A percentile compares a stretch with the other conserved stretches of the same genome.
Conservation (phyloP, 2,113 vertebrate genomes). For the Thalassoma bifasciatum region DNA sequence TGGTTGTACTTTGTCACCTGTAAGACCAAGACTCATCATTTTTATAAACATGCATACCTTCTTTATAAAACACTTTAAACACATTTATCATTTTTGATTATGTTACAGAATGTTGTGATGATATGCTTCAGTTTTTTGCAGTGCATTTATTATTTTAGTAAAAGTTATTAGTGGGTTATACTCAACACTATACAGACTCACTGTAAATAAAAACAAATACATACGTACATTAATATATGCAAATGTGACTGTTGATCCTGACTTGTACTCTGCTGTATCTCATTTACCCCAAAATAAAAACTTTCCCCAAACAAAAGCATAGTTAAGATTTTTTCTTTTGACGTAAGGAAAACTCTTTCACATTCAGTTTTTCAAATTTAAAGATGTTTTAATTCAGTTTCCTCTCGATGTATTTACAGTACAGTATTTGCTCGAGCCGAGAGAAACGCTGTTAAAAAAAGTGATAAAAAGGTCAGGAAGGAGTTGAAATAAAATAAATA, state of each 20-base stretch:
- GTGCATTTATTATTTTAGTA: background rate
- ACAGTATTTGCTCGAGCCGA: conserved; percentile 9
- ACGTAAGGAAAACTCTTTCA: background rate
- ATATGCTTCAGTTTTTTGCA: background rate
- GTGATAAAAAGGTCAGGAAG: conserved; percentile 21
- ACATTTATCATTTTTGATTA: conserved; percentile 19
- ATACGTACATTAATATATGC: conserved; percentile 55
- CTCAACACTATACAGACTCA: conserved; percentile 27
- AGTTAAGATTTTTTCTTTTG: background rate
- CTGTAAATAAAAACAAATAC: conserved; percentile 71
- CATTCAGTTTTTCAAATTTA: background rate
- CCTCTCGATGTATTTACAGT: conserved; percentile 36
- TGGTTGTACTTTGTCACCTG: conserved; percentile 7
- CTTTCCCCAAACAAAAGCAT: conserved; percentile 6
- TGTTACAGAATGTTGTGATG: background rate
- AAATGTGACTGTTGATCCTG: conserved; percentile 33
- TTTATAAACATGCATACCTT: conserved; percentile 2
- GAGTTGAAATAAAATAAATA: conserved; percentile 55
- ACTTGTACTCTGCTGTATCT: conserved; percentile 65
- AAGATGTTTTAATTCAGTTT: conserved; percentile 50
- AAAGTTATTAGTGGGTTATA: background rate
- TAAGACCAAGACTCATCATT: conserved; percentile 29
- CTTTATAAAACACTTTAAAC: conserved; percentile 24
- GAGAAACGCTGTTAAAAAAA: conserved; percentile 20
- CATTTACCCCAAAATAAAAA: conserved; percentile 63